A percentile compares a stretch with the other conserved stretches of the same genome.
Conservation (phyloP, 2,113 vertebrate genomes). For the Thalassarche chlororhynchos region DNA sequence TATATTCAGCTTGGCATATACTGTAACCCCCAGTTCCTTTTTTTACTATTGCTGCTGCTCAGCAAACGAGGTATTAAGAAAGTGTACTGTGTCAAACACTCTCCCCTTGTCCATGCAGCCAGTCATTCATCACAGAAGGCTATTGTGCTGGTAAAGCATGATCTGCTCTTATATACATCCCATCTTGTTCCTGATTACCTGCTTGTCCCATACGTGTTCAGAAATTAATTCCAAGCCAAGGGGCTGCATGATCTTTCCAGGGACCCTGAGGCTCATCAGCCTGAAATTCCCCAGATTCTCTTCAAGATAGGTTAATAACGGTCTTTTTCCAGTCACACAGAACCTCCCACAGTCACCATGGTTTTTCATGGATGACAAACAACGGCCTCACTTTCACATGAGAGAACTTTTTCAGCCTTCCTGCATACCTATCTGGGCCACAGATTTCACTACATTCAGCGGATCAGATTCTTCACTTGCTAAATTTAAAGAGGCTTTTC, state of each 20-base stretch:
- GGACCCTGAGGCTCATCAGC: background rate
- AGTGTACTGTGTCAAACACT: background rate
- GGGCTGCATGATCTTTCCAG: background rate
- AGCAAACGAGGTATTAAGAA: background rate
- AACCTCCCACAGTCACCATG: background rate
- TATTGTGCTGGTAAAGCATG: background rate
- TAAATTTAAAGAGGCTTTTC: background rate
- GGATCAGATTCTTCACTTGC: background rate
- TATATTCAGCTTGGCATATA: background rate
- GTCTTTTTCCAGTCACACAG: background rate
- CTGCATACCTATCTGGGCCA: background rate
- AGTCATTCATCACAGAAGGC: background rate
- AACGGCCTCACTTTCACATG: accelerated
- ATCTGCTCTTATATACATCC: background rate
- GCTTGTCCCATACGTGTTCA: background rate
- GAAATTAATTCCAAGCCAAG: background rate
- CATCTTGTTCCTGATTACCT: background rate
- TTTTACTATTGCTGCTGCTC: background rate
- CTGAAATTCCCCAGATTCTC: background rate
- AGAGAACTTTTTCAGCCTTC: background rate
- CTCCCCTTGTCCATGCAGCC: background rate
- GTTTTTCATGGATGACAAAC: background rate
- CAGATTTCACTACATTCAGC: background rate
- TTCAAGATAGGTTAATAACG: background rate
- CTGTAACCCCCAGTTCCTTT: background rate